Evolutionary conservation across 2,888 invertebrate genomes (phyloP).

Genomic region (Galeruca laticollis): DNA sequence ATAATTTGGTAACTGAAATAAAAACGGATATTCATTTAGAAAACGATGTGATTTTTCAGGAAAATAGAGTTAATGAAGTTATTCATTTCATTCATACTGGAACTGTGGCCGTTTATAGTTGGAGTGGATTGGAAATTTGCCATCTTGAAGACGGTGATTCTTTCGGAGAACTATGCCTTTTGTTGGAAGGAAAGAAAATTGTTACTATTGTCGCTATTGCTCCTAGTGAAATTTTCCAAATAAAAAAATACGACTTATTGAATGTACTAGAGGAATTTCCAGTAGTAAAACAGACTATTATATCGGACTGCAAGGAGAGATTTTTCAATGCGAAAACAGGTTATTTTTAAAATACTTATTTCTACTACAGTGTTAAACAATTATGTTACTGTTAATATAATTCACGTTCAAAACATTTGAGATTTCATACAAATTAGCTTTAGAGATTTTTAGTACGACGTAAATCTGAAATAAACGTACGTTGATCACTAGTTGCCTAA

Average conservation of each 20-base stretch:
- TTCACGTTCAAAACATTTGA: too few relatives aligned
- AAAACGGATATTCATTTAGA: constrained; percentile 36
- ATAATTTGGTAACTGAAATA: constrained; percentile 27
- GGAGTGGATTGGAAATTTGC: constrained; percentile 64
- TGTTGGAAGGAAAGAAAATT: constrained; percentile 63
- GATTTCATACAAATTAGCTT: too few relatives aligned
- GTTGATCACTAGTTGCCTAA: too few relatives aligned
- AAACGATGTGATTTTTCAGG: constrained; percentile 30
- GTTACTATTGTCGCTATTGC: constrained; percentile 67
- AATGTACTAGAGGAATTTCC: constrained; percentile 62
- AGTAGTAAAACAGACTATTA: constrained; percentile 52
- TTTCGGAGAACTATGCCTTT: constrained; percentile 67
- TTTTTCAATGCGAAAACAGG: neutral
- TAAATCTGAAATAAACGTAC: too few relatives aligned
- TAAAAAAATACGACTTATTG: constrained; percentile 64
- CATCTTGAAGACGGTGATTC: constrained; percentile 67
- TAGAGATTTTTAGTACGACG: too few relatives aligned
- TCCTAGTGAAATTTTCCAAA: constrained; percentile 64
- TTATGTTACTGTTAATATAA: neutral
- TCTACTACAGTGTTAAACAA: neutral
- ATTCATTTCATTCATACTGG: constrained; percentile 42
- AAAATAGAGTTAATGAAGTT: constrained; percentile 8
- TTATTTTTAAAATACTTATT: neutral
- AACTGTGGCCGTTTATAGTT: constrained; percentile 59
- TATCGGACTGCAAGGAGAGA: neutral